Conservation (phyloP, 2,888 invertebrate species). For the Mimas tiliae region DNA sequence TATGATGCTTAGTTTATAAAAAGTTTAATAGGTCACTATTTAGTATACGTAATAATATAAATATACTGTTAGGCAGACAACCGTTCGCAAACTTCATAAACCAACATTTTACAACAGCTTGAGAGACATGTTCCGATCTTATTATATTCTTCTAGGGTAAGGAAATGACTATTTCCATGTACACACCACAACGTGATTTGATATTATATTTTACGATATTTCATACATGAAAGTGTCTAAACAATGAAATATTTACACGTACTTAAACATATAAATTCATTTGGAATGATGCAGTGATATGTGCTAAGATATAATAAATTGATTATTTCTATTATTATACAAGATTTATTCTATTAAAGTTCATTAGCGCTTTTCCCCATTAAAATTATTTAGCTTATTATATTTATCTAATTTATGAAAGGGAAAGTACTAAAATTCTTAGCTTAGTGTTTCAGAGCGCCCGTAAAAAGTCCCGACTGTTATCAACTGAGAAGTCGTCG, state of each 20-base stretch:
- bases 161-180: neutral
- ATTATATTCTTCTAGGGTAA: neutral
- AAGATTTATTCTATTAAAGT: constrained; percentile 57
- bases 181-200: neutral
- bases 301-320: constrained; percentile 52
- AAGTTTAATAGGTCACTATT: too few species aligned
- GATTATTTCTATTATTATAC: constrained; percentile 33
- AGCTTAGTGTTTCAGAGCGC: too few species aligned
- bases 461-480: too few species aligned
- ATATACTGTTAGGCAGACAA: neutral
- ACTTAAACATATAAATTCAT: constrained; percentile 36
- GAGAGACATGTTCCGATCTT: neutral
- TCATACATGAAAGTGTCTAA: neutral
- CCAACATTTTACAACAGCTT: neutral
- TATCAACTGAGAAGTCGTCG: too few species aligned
- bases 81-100: neutral
- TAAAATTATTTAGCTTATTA: constrained; percentile 36
- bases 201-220: neutral
- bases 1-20: too few species aligned
- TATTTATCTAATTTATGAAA: constrained; percentile 23
- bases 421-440: constrained; percentile 20
- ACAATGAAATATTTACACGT: constrained; percentile 15
- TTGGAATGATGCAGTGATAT: constrained; percentile 52
- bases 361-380: constrained; percentile 84
- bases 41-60: neutral